Percentiles rank a stretch among this genome's conserved stretches.
Conservation (phyloP, 2,888 invertebrate genomes). For the Caenorhabditis angaria region DNA sequence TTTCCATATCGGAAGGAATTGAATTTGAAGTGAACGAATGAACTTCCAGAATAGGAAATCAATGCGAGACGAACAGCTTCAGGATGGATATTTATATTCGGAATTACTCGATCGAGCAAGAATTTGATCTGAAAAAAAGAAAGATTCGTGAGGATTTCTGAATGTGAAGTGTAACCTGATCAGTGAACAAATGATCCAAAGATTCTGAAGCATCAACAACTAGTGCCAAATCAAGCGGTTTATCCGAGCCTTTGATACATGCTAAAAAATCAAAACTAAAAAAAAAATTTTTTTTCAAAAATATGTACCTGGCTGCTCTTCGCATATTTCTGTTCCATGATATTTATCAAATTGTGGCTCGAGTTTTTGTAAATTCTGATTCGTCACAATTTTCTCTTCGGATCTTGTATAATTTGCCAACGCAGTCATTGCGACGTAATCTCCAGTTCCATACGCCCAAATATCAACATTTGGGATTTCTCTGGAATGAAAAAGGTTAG, state of each 20-base stretch:
- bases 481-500: conserved; percentile 20
- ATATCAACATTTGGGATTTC: conserved; percentile 63
- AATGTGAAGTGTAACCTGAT: conserved; percentile 44
- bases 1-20: conserved; percentile 60
- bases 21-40: conserved; percentile 67
- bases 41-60: conserved; percentile 65
- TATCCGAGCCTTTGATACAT: conserved; percentile 69
- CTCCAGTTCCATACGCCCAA: conserved; percentile 72
- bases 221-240: conserved; percentile 67
- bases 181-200: conserved; percentile 64
- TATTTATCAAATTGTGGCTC: conserved; percentile 65
- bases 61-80: conserved; percentile 68
- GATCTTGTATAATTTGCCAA: conserved; percentile 65
- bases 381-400: conserved; percentile 65
- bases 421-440: conserved; percentile 70
- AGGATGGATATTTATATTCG: conserved; percentile 68
- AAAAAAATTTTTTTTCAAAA: background rate
- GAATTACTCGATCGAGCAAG: conserved; percentile 62
- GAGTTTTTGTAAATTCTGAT: conserved; percentile 64
- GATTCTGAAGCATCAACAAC: conserved; percentile 70
- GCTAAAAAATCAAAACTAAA: conserved; percentile 36
- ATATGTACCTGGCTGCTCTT: conserved; percentile 61
- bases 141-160: no score
- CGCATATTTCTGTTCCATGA: conserved; percentile 69
- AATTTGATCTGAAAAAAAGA: conserved; percentile 59